Conservation (phyloP, 2,113 vertebrate genomes). For the Oceanites oceanicus region DNA sequence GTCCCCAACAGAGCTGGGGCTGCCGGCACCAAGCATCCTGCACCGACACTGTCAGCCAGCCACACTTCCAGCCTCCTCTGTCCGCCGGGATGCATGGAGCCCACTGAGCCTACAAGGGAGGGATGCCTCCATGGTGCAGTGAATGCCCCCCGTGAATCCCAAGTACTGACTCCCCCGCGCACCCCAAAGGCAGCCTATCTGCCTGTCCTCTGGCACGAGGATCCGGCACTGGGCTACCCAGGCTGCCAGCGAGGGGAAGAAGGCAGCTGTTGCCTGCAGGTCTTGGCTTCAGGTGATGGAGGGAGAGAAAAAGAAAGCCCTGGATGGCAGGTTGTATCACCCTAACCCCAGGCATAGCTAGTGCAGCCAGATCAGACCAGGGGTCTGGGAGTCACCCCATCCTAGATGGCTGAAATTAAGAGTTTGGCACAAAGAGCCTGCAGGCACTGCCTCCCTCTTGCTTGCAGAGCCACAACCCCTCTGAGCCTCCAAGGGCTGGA, state of each 20-base stretch:
- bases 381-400: not conserved
- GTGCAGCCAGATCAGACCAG: not conserved
- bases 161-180: not conserved
- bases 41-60: not conserved
- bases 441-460: not conserved
- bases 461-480: not conserved
- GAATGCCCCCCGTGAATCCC: not conserved
- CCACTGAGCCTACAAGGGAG: accelerated
- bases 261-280: not conserved
- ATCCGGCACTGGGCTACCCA: not conserved
- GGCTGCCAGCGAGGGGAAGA: accelerated
- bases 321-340: not conserved
- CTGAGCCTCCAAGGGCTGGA: not conserved
- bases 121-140: not conserved
- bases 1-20: not conserved
- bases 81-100: accelerated
- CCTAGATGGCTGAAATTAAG: not conserved
- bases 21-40: not conserved
- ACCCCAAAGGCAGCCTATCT: not conserved
- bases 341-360: not conserved
- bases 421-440: not conserved
- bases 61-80: not conserved
- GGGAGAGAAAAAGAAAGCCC: not conserved
- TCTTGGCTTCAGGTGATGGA: not conserved
- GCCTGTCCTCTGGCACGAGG: not conserved